These are phyloP conservation scores for Tortricodes alternella DNA, from an alignment of 2,888 invertebrate species.

Conservation along the genomic window DNA sequence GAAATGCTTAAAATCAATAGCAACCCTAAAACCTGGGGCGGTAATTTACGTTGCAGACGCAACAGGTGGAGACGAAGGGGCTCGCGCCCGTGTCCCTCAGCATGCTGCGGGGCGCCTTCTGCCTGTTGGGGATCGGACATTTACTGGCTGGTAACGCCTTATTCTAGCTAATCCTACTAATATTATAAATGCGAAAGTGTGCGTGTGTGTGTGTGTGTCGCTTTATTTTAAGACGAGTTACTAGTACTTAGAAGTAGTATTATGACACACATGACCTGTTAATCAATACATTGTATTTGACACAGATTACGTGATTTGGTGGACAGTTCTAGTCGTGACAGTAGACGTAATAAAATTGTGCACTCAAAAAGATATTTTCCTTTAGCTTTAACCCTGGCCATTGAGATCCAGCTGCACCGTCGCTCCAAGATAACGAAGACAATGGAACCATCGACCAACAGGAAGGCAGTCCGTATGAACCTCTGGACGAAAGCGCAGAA, in stretches of 20 bases:
- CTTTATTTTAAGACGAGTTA: too few relatives aligned
- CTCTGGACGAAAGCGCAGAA: constrained; percentile 39
- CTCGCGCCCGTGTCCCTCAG: constrained; percentile 86
- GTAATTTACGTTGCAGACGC: constrained; percentile 48
- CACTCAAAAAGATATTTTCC: constrained; percentile 27
- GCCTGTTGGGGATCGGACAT: constrained; percentile 85
- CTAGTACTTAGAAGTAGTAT: too few relatives aligned
- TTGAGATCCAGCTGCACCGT: constrained; percentile 61
- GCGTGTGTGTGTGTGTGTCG: too few relatives aligned
- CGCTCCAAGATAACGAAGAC: constrained; percentile 40
- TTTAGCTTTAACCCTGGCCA: constrained; percentile 52
- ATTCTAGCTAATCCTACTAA: too few relatives aligned
- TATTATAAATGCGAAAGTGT: too few relatives aligned
- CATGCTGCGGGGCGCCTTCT: constrained; percentile 89
- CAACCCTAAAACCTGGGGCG: not conserved
- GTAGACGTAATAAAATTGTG: too few relatives aligned
- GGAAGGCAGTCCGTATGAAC: constrained; percentile 35
- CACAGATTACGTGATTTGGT: too few relatives aligned
- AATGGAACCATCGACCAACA: constrained; percentile 36
- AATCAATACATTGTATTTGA: too few relatives aligned
- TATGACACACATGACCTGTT: too few relatives aligned
- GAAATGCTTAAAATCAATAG: not conserved
- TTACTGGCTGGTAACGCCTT: constrained; percentile 77
- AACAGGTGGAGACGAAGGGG: constrained; percentile 60
- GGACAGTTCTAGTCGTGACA: too few relatives aligned